phyloP scores from a whole-genome alignment of 2,888 invertebrate genomes.

The Noctua fimbriata region DNA sequence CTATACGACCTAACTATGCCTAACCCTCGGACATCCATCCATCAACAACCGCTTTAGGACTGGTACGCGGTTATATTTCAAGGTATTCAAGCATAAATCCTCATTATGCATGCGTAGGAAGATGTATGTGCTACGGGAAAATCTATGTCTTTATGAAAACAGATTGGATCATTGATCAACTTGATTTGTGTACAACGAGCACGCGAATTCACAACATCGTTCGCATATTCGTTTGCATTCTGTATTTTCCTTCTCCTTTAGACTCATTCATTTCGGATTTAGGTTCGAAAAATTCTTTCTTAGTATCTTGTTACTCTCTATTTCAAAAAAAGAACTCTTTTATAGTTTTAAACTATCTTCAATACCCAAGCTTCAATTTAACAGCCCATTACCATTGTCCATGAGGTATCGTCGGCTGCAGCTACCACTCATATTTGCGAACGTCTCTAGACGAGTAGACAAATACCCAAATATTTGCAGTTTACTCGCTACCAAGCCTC shows the following conservation, averaged over 20 bases:
- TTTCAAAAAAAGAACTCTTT: not conserved
- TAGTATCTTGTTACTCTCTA: not conserved
- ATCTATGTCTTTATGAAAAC: conserved; percentile 59
- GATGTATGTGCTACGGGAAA: conserved; percentile 56
- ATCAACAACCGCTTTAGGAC: conserved; percentile 57
- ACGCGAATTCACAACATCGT: conserved; percentile 13
- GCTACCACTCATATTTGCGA: conserved; percentile 23
- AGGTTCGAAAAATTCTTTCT: not conserved
- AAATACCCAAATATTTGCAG: conserved; percentile 52
- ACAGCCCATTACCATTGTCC: not conserved
- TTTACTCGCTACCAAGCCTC: conserved; percentile 42
- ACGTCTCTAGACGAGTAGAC: conserved; percentile 31
- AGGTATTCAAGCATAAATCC: conserved; percentile 56
- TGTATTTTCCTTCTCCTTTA: not conserved
- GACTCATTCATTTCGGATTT: not conserved
- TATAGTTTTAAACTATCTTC: not conserved
- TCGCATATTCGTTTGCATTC: not conserved
- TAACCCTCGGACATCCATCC: conserved; percentile 49
- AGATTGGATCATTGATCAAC: conserved; percentile 47
- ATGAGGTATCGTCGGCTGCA: not conserved
- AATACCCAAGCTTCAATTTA: not conserved
- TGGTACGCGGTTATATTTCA: conserved; percentile 48
- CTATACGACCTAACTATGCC: conserved; percentile 53
- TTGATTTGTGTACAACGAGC: conserved; percentile 44
- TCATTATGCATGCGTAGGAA: conserved; percentile 59